Conservation (phyloP, 2,888 invertebrate species). For the Beris chalybata region DNA sequence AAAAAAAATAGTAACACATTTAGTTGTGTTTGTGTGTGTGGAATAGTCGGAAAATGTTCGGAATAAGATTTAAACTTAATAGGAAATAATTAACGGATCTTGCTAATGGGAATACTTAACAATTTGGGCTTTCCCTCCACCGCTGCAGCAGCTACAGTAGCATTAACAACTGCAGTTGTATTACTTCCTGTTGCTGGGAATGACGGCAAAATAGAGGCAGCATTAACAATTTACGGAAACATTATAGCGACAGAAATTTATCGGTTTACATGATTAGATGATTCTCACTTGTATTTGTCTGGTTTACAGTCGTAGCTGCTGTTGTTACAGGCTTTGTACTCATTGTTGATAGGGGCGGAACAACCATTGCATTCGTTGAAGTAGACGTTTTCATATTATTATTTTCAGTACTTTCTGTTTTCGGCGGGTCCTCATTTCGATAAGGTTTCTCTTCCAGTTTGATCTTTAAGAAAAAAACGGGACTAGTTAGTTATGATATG, state of each 20-base stretch:
- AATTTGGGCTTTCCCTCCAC: conserved; percentile 37
- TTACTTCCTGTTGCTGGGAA: conserved; percentile 14
- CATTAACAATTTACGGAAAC: conserved; percentile 2
- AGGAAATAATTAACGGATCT: conserved; percentile 18
- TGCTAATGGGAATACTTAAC: conserved; percentile 36
- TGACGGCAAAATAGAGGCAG: conserved; percentile 9
- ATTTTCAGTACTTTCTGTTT: no score
- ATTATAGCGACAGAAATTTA: no score
- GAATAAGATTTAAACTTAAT: conserved; percentile 4
- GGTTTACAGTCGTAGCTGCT: not conserved
- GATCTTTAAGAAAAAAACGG: no score
- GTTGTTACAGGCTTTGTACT: conserved; percentile 7
- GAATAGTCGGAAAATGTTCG: not conserved
- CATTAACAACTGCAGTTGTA: not conserved
- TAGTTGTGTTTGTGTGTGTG: not conserved
- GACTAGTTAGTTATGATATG: not conserved
- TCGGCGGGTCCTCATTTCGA: no score
- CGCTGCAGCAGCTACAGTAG: conserved; percentile 6
- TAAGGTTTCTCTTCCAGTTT: no score
- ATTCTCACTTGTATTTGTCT: conserved; percentile 7
- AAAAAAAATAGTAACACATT: not conserved
- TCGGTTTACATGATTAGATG: no score
- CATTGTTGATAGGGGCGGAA: not conserved
- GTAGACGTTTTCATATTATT: no score
- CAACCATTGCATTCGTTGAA: no score